A percentile compares a stretch with the other conserved stretches of the same genome.
Conservation (phyloP, 1,140 invertebrate genomes). For the Helicorthomorpha holstii region DNA sequence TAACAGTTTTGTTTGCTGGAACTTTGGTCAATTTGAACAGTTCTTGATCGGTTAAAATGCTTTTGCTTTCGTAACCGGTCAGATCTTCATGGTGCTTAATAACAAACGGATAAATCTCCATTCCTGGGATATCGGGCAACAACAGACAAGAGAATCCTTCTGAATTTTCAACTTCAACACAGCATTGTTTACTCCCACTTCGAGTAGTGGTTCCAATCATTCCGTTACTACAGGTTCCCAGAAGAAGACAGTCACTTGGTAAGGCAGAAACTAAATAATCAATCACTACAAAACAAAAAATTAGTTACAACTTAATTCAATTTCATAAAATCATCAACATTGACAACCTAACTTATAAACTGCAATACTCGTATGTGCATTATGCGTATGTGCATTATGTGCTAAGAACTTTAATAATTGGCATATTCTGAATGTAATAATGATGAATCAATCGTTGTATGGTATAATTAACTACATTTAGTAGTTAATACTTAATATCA, state of each 20-base stretch:
- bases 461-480: too few species aligned
- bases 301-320: neutral
- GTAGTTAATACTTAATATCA: too few species aligned
- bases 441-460: too few species aligned
- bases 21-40: neutral
- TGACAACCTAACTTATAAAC: too few species aligned
- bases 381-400: neutral
- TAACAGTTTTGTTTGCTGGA: conserved; percentile 3
- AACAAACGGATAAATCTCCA: conserved; percentile 7
- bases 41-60: neutral
- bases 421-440: too few species aligned
- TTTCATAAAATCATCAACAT: neutral
- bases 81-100: neutral
- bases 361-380: too few species aligned
- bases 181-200: neutral
- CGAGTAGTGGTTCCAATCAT: conserved; percentile 5
- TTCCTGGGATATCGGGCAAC: conserved; percentile 7
- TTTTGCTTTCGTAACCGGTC: neutral
- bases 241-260: conserved; percentile 2
- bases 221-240: conserved; percentile 1
- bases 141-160: conserved; percentile 7
- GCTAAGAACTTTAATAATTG: neutral
- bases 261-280: neutral
- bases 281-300: conserved; percentile 1
- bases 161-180: conserved; percentile 8